phyloP scores from a whole-genome alignment of 2,113 vertebrate species.

The Pimephales promelas region DNA sequence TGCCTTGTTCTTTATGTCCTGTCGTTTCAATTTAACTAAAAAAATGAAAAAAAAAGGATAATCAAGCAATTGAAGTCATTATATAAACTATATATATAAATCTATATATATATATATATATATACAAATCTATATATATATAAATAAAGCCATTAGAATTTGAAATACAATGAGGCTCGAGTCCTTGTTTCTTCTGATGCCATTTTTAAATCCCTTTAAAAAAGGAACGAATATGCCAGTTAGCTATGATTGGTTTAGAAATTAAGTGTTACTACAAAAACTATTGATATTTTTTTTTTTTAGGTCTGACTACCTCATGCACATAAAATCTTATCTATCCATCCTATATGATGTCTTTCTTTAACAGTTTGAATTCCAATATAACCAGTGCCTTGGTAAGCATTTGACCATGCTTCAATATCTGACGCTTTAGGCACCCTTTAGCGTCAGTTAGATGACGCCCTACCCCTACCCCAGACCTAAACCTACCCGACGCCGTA shows the following conservation, averaged over 20 bases:
- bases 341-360: too few species aligned
- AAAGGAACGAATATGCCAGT: not conserved
- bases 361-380: too few species aligned
- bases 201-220: not conserved
- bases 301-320: too few species aligned
- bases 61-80: constrained; percentile 77
- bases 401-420: too few species aligned
- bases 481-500: too few species aligned
- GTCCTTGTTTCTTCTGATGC: constrained; percentile 48
- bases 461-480: too few species aligned
- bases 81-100: constrained; percentile 75
- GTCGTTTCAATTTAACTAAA: constrained; percentile 78
- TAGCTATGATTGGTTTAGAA: not conserved
- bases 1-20: constrained; percentile 81
- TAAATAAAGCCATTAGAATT: constrained; percentile 84
- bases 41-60: constrained; percentile 69
- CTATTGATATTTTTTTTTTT: too few species aligned
- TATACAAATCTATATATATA: constrained; percentile 75
- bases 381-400: too few species aligned
- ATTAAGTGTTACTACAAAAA: too few species aligned
- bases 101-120: constrained; percentile 75
- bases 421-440: too few species aligned
- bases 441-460: too few species aligned
- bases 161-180: constrained; percentile 69
- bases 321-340: too few species aligned